A percentile compares a stretch with the other conserved stretches of the same genome.
Evolutionary conservation across 2,113 vertebrate species (phyloP).

Genomic region (Nestor notabilis): DNA sequence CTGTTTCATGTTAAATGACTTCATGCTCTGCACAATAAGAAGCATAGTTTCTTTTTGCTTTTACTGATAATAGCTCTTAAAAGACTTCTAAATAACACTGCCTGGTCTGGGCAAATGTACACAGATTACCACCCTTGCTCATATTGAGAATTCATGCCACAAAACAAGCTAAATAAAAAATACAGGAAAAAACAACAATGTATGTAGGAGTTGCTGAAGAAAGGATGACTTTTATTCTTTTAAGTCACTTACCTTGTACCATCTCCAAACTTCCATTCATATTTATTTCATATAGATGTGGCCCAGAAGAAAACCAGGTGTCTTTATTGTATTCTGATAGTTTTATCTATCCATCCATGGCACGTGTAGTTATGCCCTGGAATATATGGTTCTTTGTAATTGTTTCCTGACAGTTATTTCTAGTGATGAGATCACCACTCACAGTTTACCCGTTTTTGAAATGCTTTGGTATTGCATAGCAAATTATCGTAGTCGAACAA

Average conservation of each 20-base stretch:
- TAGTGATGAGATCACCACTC: neutral
- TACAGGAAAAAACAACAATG: accelerated
- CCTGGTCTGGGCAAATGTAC: neutral
- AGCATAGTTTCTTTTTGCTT: neutral
- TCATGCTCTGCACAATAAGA: neutral
- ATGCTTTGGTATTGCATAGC: neutral
- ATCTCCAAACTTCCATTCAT: neutral
- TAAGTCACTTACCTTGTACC: neutral
- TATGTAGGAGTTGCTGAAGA: neutral
- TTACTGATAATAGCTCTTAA: neutral
- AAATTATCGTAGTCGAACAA: neutral
- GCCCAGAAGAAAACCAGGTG: neutral
- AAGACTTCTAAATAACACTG: neutral
- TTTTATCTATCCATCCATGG: neutral
- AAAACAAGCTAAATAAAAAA: neutral
- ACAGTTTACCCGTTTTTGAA: neutral
- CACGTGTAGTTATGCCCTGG: neutral
- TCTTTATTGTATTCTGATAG: neutral
- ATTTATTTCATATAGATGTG: neutral
- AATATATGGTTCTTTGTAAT: neutral
- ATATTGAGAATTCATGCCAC: neutral
- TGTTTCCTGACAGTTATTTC: neutral
- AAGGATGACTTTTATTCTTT: neutral
- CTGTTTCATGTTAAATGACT: conserved; percentile 11
- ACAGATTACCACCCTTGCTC: neutral